These are phyloP conservation scores for Herpailurus yagouaroundi DNA, from an alignment of 2,113 vertebrate species.

Conservation along the genomic window DNA sequence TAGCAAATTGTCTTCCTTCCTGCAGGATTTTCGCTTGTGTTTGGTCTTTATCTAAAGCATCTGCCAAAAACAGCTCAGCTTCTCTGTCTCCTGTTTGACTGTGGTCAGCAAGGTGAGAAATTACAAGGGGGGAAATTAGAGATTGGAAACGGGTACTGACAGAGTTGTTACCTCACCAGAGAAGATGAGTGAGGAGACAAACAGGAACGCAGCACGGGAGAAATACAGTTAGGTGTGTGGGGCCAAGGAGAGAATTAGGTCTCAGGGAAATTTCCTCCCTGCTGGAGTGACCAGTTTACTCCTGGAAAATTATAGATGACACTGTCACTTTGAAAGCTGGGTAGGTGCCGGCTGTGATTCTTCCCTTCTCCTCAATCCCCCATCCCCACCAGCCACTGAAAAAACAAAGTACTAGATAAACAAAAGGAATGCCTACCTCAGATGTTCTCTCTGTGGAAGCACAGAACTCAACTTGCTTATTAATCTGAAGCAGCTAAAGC, in stretches of 20 bases:
- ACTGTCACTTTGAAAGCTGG: neutral
- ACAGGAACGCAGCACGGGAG: neutral
- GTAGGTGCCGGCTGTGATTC: neutral
- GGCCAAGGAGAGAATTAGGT: neutral
- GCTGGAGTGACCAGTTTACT: neutral
- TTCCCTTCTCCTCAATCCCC: neutral
- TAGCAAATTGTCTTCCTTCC: conserved; percentile 5
- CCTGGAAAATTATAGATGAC: conserved; percentile 20
- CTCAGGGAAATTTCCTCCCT: conserved; percentile 24
- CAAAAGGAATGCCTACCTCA: conserved; percentile 41
- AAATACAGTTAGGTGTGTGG: neutral
- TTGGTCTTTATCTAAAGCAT: neutral
- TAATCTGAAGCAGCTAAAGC: conserved; percentile 43
- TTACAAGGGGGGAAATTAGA: neutral
- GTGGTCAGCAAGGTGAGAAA: conserved; percentile 41
- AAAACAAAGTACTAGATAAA: conserved; percentile 18
- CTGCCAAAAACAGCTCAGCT: neutral
- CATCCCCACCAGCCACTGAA: neutral
- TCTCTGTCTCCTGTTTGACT: neutral
- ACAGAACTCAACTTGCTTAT: neutral
- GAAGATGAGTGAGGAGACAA: conserved; percentile 48
- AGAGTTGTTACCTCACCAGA: conserved; percentile 31
- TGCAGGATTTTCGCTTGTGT: neutral
- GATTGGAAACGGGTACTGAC: conserved; percentile 9
- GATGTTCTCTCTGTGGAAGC: conserved; percentile 7